Percentiles rank a stretch among this genome's conserved stretches.
Evolutionary conservation across 2,797 vertebrate genomes (phyloP).

Genomic region (Hybognathus amarus): DNA sequence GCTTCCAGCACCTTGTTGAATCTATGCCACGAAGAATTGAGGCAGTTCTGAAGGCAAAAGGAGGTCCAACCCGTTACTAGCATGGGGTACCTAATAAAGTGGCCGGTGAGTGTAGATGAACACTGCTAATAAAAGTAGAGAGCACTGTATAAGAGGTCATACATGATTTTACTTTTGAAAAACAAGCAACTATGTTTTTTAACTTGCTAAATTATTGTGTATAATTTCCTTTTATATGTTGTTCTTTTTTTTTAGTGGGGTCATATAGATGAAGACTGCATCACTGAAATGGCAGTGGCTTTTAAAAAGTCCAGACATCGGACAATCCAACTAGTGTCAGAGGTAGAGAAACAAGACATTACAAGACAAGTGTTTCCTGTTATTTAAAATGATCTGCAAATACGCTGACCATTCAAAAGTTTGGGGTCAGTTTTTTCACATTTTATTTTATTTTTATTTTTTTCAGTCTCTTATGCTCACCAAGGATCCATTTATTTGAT

Average conservation of each 20-base stretch:
- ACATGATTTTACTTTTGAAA: neutral
- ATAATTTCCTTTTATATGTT: constrained; percentile 19
- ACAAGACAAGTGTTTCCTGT: neutral
- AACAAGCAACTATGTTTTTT: neutral
- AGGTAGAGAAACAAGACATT: constrained; percentile 74
- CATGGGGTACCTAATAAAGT: no score
- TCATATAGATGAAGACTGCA: constrained; percentile 90
- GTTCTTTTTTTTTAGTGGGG: constrained; percentile 73
- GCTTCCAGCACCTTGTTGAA: no score
- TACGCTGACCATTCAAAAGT: neutral
- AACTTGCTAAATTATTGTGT: neutral
- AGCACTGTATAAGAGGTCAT: neutral
- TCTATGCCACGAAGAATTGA: no score
- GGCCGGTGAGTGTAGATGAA: no score
- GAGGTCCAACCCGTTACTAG: no score
- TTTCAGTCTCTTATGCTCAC: neutral
- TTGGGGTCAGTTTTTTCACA: no score
- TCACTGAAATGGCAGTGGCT: constrained; percentile 89
- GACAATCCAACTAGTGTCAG: constrained; percentile 80
- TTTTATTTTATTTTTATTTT: no score
- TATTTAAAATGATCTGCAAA: neutral
- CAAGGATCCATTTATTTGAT: neutral
- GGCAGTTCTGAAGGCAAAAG: no score
- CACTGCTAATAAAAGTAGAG: neutral
- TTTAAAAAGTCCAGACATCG: constrained; percentile 82